Conservation (phyloP, 2,888 invertebrate genomes). For the Diarsia mendica region DNA sequence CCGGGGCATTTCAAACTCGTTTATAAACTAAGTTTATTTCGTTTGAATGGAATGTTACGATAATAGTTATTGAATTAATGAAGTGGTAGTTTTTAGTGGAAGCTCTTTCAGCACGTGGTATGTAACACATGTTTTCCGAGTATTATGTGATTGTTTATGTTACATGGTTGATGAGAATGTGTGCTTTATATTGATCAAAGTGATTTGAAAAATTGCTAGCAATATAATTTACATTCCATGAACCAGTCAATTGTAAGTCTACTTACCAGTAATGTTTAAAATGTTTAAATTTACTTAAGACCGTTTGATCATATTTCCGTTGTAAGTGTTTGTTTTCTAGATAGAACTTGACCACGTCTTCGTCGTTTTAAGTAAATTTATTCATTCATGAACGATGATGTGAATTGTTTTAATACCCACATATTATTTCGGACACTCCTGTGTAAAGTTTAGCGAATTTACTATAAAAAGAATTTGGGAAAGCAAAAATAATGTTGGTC, state of each 20-base stretch:
- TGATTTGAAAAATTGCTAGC: conserved; percentile 63
- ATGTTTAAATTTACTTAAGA: conserved; percentile 62
- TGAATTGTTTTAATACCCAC: conserved; percentile 57
- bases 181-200: conserved; percentile 68
- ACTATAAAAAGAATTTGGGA: conserved; percentile 72
- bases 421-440: conserved; percentile 72
- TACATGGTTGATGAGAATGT: conserved; percentile 71
- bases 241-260: conserved; percentile 50
- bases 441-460: conserved; percentile 78
- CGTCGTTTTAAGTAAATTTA: conserved; percentile 56
- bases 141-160: conserved; percentile 71
- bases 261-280: conserved; percentile 52
- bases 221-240: conserved; percentile 72
- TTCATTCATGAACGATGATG: conserved; percentile 50
- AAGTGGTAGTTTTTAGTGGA: conserved; percentile 82
- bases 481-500: conserved; percentile 73
- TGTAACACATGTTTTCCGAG: conserved; percentile 69
- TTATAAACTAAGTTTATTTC: conserved; percentile 68
- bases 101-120: conserved; percentile 83
- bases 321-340: conserved; percentile 28
- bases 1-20: conserved; percentile 78
- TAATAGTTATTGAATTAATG: conserved; percentile 75
- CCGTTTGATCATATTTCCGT: conserved; percentile 57
- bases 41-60: conserved; percentile 75
- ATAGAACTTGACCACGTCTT: conserved; percentile 30